Evolutionary conservation across 2,113 vertebrate species (phyloP), one percentile per base, ranked within the genome.

Genomic region (Jacana jacana): DNA sequence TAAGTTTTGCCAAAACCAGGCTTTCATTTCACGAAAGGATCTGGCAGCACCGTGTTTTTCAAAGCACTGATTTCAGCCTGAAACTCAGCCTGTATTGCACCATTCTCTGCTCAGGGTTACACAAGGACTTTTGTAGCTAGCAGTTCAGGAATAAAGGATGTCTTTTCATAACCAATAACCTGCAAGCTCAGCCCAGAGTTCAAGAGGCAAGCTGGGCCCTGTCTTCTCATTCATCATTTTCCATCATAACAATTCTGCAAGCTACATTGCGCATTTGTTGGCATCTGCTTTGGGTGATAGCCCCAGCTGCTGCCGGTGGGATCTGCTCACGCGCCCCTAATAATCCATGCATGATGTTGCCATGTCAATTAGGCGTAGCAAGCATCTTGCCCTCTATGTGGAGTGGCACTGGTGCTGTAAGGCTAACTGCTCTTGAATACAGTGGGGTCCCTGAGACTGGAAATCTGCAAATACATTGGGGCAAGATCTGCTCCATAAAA

Each of bases 371-470:
- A 40, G 65, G 81, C 42, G 88, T 30, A 84, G 89, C 30, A 18
- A 88, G 79, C 5, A 0, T 55, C 73, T 70, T 39, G 4, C 17
- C n/a, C 61, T 40, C 44, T 40, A 46, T 37, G 39, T 17, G 60
- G 0, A 1, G 42, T 4, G 0, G 37, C 1, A 6, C 23, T 55
- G 71, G 71, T 2, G 0, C 70, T 27, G 23, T 11, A 37, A 78
- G 57, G 70, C 65, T 35, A 46, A 28, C 14, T 69, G 78, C 57
- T 80, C 27, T 9, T 37, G 44, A 52, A 30, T 3, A 19, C 24
- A 22, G 66, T 17, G 24, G 51, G 24, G 51, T 75, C 51, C 57
- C 64, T 24, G 33, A 42, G 37, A 71, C 18, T 24, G 42, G 39
- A 31, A 46, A 16, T 48, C 86, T 85, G 81, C 3, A 3, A 64